Conservation (phyloP, 2,113 vertebrate genomes). For the Dromiciops gliroides region DNA sequence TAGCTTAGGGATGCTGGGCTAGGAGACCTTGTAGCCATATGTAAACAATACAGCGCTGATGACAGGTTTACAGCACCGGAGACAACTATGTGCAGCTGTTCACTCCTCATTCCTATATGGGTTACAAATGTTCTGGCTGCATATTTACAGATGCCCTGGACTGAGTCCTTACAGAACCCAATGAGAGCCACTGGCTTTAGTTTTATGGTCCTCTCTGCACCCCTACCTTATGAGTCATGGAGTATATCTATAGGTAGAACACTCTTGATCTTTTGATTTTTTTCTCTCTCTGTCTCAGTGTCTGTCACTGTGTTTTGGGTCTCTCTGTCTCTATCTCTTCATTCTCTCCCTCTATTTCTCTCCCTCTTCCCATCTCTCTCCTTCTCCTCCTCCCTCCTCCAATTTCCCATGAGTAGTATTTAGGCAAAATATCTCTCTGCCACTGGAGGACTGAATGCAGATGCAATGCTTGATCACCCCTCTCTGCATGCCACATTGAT, state of each 20-base stretch:
- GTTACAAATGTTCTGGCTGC: constrained; percentile 78
- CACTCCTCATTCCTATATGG: constrained; percentile 72
- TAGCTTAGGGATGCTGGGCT: constrained; percentile 72
- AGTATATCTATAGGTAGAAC: accelerated
- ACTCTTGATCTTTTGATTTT: background rate
- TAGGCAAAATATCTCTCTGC: background rate
- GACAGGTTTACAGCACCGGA: constrained; percentile 85
- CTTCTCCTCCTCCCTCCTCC: background rate
- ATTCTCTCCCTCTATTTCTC: background rate
- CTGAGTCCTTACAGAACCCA: background rate
- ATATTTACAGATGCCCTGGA: constrained; percentile 64
- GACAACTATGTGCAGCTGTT: constrained; percentile 83
- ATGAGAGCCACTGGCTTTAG: constrained; percentile 11
- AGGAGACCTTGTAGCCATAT: constrained; percentile 84
- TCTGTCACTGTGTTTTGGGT: background rate
- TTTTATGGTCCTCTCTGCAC: constrained; percentile 31
- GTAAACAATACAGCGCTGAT: constrained; percentile 82
- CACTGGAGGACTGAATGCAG: background rate
- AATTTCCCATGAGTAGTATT: background rate
- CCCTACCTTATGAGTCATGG: background rate
- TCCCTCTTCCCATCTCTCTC: background rate
- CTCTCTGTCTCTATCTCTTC: background rate
- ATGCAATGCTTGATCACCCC: background rate
- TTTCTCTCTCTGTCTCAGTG: background rate
- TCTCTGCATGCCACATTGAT: background rate